Percentiles rank a stretch among this genome's conserved stretches.
phyloP scores from a whole-genome alignment of 2,888 invertebrate species.

The Archaeoteleia sp. region DNA sequence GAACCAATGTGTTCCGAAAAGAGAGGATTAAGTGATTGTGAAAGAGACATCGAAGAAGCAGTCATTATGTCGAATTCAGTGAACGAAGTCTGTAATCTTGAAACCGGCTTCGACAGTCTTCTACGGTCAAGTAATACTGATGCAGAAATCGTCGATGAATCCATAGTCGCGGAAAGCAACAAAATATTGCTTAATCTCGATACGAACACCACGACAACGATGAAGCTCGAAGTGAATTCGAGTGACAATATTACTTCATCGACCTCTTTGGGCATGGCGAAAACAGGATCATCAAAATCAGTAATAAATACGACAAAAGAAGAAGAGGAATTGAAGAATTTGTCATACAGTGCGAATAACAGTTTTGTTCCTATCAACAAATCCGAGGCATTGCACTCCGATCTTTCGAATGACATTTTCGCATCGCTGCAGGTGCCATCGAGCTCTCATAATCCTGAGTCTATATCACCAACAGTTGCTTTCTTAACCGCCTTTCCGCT shows the following conservation, averaged over 20 bases:
- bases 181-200: conserved; percentile 71
- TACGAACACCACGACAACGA: conserved; percentile 71
- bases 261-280: conserved; percentile 25
- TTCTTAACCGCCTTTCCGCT: conserved; percentile 85
- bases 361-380: conserved; percentile 71
- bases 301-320: conserved; percentile 58
- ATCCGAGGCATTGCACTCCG: conserved; percentile 73
- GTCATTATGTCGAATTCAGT: conserved; percentile 30
- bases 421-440: conserved; percentile 78
- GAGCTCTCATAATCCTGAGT: conserved; percentile 78
- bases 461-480: conserved; percentile 85
- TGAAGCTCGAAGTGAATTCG: conserved; percentile 63
- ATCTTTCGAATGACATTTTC: conserved; percentile 79
- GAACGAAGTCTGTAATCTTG: conserved; percentile 65
- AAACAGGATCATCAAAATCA: conserved; percentile 51
- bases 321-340: conserved; percentile 60
- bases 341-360: conserved; percentile 68
- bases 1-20: neutral
- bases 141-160: conserved; percentile 56
- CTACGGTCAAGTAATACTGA: conserved; percentile 58
- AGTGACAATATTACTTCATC: conserved; percentile 24
- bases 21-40: neutral
- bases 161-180: conserved; percentile 55
- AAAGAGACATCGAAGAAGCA: conserved; percentile 29
- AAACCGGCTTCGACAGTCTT: conserved; percentile 65